Evolutionary conservation across 53 echinoderm and acorn worm species (phyloP).

Genomic region (Mesocentrotus franciscanus): DNA sequence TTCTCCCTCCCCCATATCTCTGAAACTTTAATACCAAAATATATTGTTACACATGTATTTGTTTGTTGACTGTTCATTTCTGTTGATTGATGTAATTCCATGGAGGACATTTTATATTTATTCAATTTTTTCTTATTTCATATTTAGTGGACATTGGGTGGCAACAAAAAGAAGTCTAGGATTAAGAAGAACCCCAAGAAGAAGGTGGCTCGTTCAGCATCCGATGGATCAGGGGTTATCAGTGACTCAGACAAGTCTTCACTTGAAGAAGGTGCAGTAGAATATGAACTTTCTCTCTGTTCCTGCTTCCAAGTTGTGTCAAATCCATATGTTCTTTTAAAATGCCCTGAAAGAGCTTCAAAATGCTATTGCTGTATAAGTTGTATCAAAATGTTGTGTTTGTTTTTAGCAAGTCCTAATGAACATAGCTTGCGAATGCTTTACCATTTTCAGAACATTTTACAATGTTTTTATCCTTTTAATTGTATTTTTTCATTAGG

Average conservation of each 20-base stretch:
- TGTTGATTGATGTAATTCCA: too few relatives aligned
- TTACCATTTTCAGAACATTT: too few relatives aligned
- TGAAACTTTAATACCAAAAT: neutral
- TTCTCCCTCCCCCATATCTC: too few relatives aligned
- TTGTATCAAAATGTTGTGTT: neutral
- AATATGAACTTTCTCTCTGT: neutral
- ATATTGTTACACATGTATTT: too few relatives aligned
- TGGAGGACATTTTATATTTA: too few relatives aligned
- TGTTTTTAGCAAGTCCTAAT: neutral
- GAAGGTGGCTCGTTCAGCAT: slow-evolving; percentile 73
- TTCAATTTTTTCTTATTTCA: neutral
- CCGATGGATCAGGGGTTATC: slow-evolving; percentile 79
- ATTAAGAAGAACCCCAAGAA: slow-evolving; percentile 79
- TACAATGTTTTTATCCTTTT: too few relatives aligned
- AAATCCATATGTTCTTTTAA: neutral
- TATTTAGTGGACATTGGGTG: slow-evolving; percentile 89
- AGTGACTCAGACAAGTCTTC: slow-evolving; percentile 98
- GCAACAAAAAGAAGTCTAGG: slow-evolving; percentile 87
- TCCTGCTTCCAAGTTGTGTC: neutral
- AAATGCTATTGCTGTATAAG: neutral
- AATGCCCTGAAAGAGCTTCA: neutral
- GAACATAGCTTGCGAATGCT: neutral
- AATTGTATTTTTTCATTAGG: too few relatives aligned
- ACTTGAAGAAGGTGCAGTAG: slow-evolving; percentile 84
- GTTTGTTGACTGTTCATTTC: too few relatives aligned